Percentiles rank a stretch among this genome's conserved stretches.
Conservation (phyloP, 1,140 invertebrate genomes). For the Asbolus verrucosus region DNA sequence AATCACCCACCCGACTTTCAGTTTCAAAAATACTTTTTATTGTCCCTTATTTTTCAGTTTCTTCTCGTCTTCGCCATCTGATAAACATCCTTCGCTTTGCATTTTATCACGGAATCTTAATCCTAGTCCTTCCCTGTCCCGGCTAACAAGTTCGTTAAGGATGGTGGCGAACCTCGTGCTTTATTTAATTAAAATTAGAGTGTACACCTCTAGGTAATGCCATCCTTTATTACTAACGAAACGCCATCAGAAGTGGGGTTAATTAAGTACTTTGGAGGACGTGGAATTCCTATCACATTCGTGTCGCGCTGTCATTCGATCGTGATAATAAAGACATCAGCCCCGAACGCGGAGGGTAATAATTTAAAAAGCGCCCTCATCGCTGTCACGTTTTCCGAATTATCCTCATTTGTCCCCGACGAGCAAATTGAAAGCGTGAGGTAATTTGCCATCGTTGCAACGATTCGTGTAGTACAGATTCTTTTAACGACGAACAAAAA, state of each 20-base stretch:
- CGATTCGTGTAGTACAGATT: too few species aligned
- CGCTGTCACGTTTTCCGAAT: not conserved
- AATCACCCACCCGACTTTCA: too few species aligned
- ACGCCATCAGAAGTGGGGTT: slow-evolving; percentile 32
- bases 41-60: too few species aligned
- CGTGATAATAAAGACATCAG: slow-evolving; percentile 15
- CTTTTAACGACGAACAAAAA: too few species aligned
- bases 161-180: not conserved
- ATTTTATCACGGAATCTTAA: not conserved
- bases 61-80: too few species aligned
- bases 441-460: too few species aligned
- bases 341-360: too few species aligned
- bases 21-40: too few species aligned
- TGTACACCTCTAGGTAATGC: slow-evolving; percentile 16
- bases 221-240: slow-evolving; percentile 38
- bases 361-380: not conserved
- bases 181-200: slow-evolving; percentile 35
- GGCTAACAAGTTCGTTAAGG: slow-evolving; percentile 3
- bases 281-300: slow-evolving; percentile 20
- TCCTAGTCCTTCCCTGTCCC: not conserved
- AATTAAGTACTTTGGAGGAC: not conserved
- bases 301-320: not conserved
- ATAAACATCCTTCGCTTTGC: too few species aligned
- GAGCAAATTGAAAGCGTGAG: not conserved
- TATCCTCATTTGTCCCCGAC: not conserved